A percentile compares a stretch with the other conserved stretches of the same genome.
phyloP scores from a whole-genome alignment of 92 coral and sea anemone species.

The Scolanthus callimorphus region DNA sequence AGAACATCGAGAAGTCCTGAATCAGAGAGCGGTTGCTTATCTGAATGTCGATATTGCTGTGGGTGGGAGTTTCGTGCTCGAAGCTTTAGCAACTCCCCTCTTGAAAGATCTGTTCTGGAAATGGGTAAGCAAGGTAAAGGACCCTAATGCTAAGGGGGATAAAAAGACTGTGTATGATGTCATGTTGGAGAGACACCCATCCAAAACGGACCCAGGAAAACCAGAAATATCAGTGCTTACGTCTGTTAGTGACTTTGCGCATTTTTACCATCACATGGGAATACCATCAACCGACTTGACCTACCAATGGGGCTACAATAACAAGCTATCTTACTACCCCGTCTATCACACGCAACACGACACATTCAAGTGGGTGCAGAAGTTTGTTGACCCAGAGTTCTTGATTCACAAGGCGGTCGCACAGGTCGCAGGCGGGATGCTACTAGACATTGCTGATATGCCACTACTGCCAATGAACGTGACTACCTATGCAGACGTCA shows the following conservation, averaged over 20 bases:
- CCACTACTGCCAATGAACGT: conserved; percentile 54
- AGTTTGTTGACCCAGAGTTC: conserved; percentile 63
- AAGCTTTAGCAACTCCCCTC: too few species aligned
- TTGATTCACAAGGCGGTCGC: conserved; percentile 39
- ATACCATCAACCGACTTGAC: conserved; percentile 49
- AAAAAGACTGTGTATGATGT: conserved; percentile 45
- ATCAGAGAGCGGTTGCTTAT: too few species aligned
- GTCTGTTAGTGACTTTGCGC: too few species aligned
- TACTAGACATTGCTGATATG: conserved; percentile 47
- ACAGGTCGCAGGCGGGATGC: conserved; percentile 36
- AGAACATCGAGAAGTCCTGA: too few species aligned
- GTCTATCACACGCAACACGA: conserved; percentile 82
- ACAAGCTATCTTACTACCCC: conserved; percentile 35
- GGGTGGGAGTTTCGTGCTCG: too few species aligned
- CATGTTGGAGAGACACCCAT: conserved; percentile 51
- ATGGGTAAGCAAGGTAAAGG: conserved; percentile 29
- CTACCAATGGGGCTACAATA: conserved; percentile 38
- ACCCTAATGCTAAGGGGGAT: conserved; percentile 54
- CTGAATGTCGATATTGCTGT: too few species aligned
- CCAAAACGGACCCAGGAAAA: conserved; percentile 9
- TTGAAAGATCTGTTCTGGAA: conserved; percentile 32
- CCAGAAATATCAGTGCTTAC: conserved; percentile 42
- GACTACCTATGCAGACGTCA: conserved; percentile 27
- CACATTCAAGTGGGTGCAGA: conserved; percentile 60
- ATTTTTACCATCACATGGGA: too few species aligned